Conservation (phyloP, 1,140 invertebrate species). For the Zaprionus gabonicus region DNA sequence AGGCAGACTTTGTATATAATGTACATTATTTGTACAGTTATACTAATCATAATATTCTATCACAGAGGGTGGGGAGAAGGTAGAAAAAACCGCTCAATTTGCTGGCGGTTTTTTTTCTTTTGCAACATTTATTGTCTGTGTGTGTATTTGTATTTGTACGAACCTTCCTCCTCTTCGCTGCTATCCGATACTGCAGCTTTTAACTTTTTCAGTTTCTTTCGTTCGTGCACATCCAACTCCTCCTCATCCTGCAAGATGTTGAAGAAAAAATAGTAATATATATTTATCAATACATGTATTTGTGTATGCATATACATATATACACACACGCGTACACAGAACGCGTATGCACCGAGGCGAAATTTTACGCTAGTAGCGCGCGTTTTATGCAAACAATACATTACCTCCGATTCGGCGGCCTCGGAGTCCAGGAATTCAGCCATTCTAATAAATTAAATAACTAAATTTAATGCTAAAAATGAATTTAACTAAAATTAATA, state of each 20-base stretch:
- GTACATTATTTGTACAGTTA: neutral
- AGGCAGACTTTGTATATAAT: neutral
- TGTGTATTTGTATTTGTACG: slow-evolving; percentile 19
- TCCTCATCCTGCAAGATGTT: slow-evolving; percentile 86
- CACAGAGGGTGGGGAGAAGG: neutral
- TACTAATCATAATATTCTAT: neutral
- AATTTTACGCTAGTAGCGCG: slow-evolving; percentile 17
- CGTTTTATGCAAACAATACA: neutral
- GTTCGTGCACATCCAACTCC: slow-evolving; percentile 87
- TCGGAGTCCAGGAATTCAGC: slow-evolving; percentile 93
- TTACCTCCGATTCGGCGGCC: slow-evolving; percentile 92
- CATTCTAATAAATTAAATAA: slow-evolving; percentile 85
- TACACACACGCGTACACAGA: slow-evolving; percentile 28
- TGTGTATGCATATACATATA: slow-evolving; percentile 26
- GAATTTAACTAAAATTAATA: slow-evolving; percentile 73
- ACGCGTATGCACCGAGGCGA: slow-evolving; percentile 45
- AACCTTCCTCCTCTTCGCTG: slow-evolving; percentile 87
- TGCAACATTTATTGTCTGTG: neutral
- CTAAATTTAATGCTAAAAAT: slow-evolving; percentile 76
- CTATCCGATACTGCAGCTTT: slow-evolving; percentile 88
- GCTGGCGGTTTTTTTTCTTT: neutral
- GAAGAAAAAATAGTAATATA: slow-evolving; percentile 26
- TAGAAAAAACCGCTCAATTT: neutral
- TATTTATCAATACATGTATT: slow-evolving; percentile 32
- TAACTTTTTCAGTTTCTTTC: slow-evolving; percentile 87